These are phyloP conservation scores for Coregonus ussuriensis DNA, from an alignment of 2,797 vertebrate species.

Conservation along the genomic window DNA sequence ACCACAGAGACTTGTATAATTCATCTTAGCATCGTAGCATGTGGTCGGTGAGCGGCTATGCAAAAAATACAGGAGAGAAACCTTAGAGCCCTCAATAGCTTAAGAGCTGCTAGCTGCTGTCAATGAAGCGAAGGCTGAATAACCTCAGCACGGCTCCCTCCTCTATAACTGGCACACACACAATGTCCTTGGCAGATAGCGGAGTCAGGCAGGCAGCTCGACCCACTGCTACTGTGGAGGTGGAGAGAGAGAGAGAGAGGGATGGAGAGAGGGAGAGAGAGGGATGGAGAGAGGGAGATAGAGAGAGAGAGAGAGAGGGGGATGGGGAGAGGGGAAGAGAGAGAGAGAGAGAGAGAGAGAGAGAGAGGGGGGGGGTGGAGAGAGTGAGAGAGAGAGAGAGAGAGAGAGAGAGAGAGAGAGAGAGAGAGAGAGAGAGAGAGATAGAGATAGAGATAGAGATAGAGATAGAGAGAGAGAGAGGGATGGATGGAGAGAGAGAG, in stretches of 20 bases:
- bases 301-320: too few species aligned
- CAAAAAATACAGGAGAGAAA: neutral
- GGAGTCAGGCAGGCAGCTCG: constrained; percentile 27
- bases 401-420: too few species aligned
- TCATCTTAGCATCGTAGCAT: neutral
- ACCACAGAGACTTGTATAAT: too few species aligned
- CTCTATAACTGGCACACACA: constrained; percentile 26
- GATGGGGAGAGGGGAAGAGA: too few species aligned
- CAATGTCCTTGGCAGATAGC: constrained; percentile 52
- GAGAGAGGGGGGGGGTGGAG: too few species aligned
- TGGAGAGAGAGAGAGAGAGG: constrained; percentile 14
- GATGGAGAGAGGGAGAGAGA: neutral
- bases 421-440: too few species aligned
- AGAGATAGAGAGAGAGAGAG: too few species aligned
- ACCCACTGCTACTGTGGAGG: constrained; percentile 43
- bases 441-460: too few species aligned
- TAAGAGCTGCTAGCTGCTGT: neutral
- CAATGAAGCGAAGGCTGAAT: neutral
- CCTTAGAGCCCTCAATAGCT: neutral
- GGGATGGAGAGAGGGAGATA: too few species aligned
- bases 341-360: too few species aligned
- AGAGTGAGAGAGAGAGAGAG: too few species aligned
- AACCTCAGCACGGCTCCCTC: constrained; percentile 15
- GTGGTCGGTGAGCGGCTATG: neutral
- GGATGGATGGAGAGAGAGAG: neutral